Evolutionary conservation across 2,797 vertebrate species (phyloP).

Genomic region (Acropternis orthonyx): DNA sequence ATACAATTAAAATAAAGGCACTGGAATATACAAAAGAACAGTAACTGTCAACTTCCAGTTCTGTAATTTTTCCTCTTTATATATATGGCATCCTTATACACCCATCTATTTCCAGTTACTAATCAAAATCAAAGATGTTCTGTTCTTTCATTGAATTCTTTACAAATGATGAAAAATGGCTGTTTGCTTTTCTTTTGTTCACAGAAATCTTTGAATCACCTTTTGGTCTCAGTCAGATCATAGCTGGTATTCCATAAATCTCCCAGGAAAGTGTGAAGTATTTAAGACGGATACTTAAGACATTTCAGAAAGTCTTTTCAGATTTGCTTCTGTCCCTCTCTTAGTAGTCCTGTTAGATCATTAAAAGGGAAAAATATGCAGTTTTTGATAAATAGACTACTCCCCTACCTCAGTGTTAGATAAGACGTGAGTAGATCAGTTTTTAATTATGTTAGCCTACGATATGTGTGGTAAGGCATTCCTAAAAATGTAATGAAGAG

Average conservation of each 20-base stretch:
- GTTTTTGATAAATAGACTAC: conserved; percentile 12
- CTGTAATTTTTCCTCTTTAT: neutral
- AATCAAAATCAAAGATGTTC: conserved; percentile 16
- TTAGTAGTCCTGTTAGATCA: neutral
- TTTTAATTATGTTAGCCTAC: conserved; percentile 1
- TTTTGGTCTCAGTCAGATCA: conserved; percentile 11
- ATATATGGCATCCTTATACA: neutral
- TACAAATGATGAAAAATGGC: neutral
- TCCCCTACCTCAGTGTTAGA: neutral
- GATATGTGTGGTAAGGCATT: neutral
- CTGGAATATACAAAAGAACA: neutral
- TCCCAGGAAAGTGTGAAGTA: neutral
- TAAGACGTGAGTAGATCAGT: neutral
- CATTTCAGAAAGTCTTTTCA: neutral
- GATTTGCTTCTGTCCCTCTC: neutral
- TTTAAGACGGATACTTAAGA: neutral
- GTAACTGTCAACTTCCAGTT: neutral
- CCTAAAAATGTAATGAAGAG: neutral
- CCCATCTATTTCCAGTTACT: neutral
- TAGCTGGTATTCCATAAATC: neutral
- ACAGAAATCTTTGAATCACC: neutral
- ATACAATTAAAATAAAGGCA: neutral
- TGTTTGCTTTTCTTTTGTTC: neutral
- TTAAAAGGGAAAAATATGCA: neutral
- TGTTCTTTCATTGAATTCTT: neutral